Base-by-base conservation (phyloP, 2,113 vertebrate genomes). In the Pachyramphus minor region DNA sequence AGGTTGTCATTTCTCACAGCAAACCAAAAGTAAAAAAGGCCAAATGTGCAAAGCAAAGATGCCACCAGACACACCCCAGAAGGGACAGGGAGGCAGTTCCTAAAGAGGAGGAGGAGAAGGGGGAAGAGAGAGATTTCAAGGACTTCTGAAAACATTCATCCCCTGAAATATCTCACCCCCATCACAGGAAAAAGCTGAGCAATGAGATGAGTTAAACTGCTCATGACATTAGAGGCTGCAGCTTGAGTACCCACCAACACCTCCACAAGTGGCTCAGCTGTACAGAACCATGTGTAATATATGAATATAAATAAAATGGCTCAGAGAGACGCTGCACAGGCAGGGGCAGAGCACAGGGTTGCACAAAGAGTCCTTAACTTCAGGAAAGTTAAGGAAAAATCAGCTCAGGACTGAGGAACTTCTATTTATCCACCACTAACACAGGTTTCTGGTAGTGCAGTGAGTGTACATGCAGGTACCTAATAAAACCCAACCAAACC, bases 11-110 rank as follows among this genome's bases (percentile, higher is more conserved):
- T 89, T 49, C 73, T 45, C 81, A 72, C 56, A 84, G 62, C 15
- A 79, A 91, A 90, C 39, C 23, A 63, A 77, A 60, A 76, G 75
- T 62, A 64, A 60, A 76, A 25, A 25, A 49, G 55, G 50, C n/a
- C 73, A 71, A 84, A 84, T 19, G 53, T 87, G 87, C 75, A 77
- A 77, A n/a, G 69, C 75, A 87, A 75, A 92, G 56, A 81, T 94
- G 80, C 68, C 76, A 74, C 41, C 60, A 75, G 56, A 74, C n/a
- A 39, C 0, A 8, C 9, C 76, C 76, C 72, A 44, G 30, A 49
- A 74, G 33, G 86, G 75, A 60, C 37, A 14, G n/a, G 12, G 76
- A 37, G 44, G 6, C 55, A 83, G 50, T 12, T 90, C 53, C 55
- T 35, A 69, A 64, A 1, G 6, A 71, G 20, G n/a, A 81, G 1